Evolutionary conservation across 2,888 invertebrate species (phyloP).

Genomic region (Cheilosia impressa): DNA sequence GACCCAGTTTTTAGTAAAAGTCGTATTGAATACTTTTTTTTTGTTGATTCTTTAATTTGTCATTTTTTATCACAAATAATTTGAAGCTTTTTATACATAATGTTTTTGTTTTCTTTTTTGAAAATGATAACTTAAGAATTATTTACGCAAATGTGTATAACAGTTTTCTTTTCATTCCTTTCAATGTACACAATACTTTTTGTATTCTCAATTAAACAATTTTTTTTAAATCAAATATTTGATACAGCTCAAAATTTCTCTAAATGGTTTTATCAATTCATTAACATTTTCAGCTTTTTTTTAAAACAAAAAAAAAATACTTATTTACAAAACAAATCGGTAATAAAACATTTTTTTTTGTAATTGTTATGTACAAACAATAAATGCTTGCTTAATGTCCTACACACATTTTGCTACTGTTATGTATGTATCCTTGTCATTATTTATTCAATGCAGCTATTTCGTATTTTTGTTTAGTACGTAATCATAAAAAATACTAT

Average conservation of each 20-base stretch:
- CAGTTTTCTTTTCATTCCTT: slow-evolving; percentile 24
- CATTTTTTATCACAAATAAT: slow-evolving; percentile 75
- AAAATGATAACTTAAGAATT: slow-evolving; percentile 47
- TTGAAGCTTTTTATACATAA: slow-evolving; percentile 71
- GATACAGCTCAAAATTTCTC: slow-evolving; percentile 19
- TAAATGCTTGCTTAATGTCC: slow-evolving; percentile 25
- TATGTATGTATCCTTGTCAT: background rate
- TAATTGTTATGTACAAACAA: slow-evolving; percentile 18
- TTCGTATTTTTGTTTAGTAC: slow-evolving; percentile 21
- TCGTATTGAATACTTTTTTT: slow-evolving; percentile 5
- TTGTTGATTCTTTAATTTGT: slow-evolving; percentile 65
- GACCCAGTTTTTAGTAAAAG: slow-evolving; percentile 5
- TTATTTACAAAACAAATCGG: background rate
- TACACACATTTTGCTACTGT: slow-evolving; percentile 47
- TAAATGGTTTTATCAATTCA: slow-evolving; percentile 62
- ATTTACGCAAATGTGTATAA: slow-evolving; percentile 39
- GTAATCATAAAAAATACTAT: slow-evolving; percentile 64
- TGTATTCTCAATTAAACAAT: slow-evolving; percentile 1
- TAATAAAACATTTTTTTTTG: slow-evolving; percentile 22
- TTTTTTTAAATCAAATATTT: slow-evolving; percentile 19
- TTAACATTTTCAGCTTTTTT: slow-evolving; percentile 23
- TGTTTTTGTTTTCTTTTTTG: slow-evolving; percentile 2
- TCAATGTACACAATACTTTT: slow-evolving; percentile 54
- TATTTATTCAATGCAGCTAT: slow-evolving; percentile 20
- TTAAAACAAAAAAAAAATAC: background rate